Evolutionary conservation across 1,140 invertebrate species (phyloP), one percentile per base, ranked within the genome.

Genomic region (Bradynema listronoti): DNA sequence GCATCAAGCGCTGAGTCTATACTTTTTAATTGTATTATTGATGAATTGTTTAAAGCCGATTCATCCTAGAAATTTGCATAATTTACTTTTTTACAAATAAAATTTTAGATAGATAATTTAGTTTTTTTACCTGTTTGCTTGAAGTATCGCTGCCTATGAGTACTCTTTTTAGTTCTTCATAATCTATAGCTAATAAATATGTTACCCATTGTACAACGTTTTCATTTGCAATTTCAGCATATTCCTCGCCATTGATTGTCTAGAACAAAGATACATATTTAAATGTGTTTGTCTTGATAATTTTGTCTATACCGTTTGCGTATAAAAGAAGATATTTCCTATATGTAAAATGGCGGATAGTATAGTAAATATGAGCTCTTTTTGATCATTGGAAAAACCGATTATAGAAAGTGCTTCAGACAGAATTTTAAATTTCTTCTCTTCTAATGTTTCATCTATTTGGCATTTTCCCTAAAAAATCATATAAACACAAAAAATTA

Each of bases 241-340:
- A 16, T 46, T 66, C 36, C 5, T 68, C 61, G 34, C 43, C 51
- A 30, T 39, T 39, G 11, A 39, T 11, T 16, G 29, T 39, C 50
- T 67, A 22, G 25, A 58, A n/a, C n/a, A n/a, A n/a, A n/a, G n/a
- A n/a, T n/a, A n/a, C n/a, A n/a, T n/a, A n/a, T n/a, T n/a, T n/a
- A n/a, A n/a, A n/a, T n/a, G n/a, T n/a, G n/a, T n/a, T n/a, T n/a
- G n/a, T n/a, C n/a, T n/a, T n/a, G n/a, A 14, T 2, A 16, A 16
- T 6, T 11, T 56, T 54, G 22, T 56, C 53, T 30, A 19, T 61
- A 65, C 63, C 4, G 16, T 49, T 29, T 61, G 41, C 9, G 52
- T 59, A 27, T 39, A 30, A 25, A 65, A 65, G 33, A 50, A 65
- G 14, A 65, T 14, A 46, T 65, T 65, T 14, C 63, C 63, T 50